phyloP scores from a whole-genome alignment of 2,797 vertebrate species.

The Mus minutoides region DNA sequence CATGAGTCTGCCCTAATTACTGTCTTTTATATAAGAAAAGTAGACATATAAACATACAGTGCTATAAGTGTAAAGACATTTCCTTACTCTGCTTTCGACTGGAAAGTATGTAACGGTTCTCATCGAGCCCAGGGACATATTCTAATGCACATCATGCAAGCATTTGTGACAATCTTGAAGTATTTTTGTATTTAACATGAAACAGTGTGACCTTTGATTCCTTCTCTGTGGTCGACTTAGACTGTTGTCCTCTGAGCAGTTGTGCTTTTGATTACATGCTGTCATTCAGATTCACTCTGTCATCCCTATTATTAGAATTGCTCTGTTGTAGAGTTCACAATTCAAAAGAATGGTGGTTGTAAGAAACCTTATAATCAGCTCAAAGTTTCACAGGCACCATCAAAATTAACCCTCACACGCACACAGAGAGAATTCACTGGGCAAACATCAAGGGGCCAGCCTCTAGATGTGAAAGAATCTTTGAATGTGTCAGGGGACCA shows the following conservation, averaged over 20 bases:
- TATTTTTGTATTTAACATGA: slow-evolving; percentile 81
- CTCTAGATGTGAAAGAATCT: slow-evolving; percentile 79
- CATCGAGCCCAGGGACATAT: slow-evolving; percentile 63
- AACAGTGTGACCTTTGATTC: slow-evolving; percentile 81
- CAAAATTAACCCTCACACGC: slow-evolving; percentile 79
- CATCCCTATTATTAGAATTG: slow-evolving; percentile 86
- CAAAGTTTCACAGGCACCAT: slow-evolving; percentile 79
- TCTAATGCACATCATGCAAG: slow-evolving; percentile 59
- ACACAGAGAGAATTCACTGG: slow-evolving; percentile 76
- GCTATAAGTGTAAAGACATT: not conserved
- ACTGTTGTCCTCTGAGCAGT: slow-evolving; percentile 80
- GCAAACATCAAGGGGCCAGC: slow-evolving; percentile 68
- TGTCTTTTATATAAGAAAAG: slow-evolving; percentile 13
- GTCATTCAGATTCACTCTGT: slow-evolving; percentile 82
- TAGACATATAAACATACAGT: slow-evolving; percentile 28
- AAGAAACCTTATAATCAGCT: slow-evolving; percentile 86
- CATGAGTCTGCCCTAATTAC: not conserved
- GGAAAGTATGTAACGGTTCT: slow-evolving; percentile 77
- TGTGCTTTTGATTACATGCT: slow-evolving; percentile 83
- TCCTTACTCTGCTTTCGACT: slow-evolving; percentile 16
- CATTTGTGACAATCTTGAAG: slow-evolving; percentile 73
- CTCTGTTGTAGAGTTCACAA: slow-evolving; percentile 86
- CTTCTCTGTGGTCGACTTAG: slow-evolving; percentile 83
- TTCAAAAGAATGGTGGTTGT: slow-evolving; percentile 86
- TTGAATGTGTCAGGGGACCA: slow-evolving; percentile 62